Evolutionary conservation across 2,797 vertebrate genomes (phyloP).

Genomic region (Brachyalestes nurse): DNA sequence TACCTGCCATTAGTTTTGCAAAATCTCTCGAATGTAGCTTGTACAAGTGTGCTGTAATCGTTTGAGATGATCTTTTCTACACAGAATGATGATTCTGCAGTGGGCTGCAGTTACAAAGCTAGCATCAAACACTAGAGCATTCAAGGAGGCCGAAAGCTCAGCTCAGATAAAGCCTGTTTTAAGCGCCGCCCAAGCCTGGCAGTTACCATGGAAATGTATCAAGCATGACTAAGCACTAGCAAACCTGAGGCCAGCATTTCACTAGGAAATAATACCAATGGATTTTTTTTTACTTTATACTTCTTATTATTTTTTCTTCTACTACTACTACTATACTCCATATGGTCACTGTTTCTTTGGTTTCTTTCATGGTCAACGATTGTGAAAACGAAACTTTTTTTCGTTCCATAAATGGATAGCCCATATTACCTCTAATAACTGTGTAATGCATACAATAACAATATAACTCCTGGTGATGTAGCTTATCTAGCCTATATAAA

Average conservation of each 20-base stretch:
- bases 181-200: slow-evolving; percentile 47
- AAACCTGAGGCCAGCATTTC: slow-evolving; percentile 26
- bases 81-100: neutral
- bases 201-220: slow-evolving; percentile 52
- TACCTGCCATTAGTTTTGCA: neutral
- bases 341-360: neutral
- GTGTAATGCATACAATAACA: too few relatives aligned
- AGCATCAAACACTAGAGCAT: slow-evolving; percentile 26
- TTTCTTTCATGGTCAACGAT: neutral
- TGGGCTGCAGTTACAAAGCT: slow-evolving; percentile 14
- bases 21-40: neutral
- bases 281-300: neutral
- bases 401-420: too few relatives aligned
- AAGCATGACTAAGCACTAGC: slow-evolving; percentile 55
- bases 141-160: slow-evolving; percentile 39
- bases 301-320: too few relatives aligned
- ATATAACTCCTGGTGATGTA: too few relatives aligned
- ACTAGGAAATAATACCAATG: slow-evolving; percentile 36
- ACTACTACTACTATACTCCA: too few relatives aligned
- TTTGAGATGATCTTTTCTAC: neutral
- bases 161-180: slow-evolving; percentile 40
- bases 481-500: too few relatives aligned
- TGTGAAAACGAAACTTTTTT: too few relatives aligned
- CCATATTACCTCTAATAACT: too few relatives aligned
- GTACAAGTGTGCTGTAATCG: neutral